phyloP scores from a whole-genome alignment of 2,888 invertebrate species.

The Anthophora plumipes region DNA sequence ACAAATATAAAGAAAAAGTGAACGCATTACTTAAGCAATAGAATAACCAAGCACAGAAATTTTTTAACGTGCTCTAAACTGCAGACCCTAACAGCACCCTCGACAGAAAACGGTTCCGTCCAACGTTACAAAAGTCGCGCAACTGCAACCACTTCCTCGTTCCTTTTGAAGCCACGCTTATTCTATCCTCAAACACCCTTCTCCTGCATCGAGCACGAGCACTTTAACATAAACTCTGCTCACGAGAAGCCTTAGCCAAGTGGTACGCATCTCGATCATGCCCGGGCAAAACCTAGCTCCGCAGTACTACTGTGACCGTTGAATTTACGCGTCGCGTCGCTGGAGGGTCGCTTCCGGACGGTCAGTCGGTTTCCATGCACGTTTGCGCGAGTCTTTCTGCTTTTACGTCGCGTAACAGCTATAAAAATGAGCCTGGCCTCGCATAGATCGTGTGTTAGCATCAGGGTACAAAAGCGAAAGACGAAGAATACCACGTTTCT shows the following conservation, averaged over 20 bases:
- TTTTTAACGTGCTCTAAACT: not conserved
- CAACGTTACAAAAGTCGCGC: too few relatives aligned
- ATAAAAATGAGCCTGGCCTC: conserved; percentile 23
- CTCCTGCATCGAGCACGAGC: not conserved
- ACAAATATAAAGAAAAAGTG: too few relatives aligned
- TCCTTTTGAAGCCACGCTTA: too few relatives aligned
- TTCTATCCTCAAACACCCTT: too few relatives aligned
- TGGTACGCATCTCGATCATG: conserved; percentile 29
- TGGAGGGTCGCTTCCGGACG: conserved; percentile 1
- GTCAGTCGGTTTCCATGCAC: conserved; percentile 8
- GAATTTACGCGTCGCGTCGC: conserved; percentile 27
- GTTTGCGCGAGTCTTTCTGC: conserved; percentile 10
- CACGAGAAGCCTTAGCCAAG: conserved; percentile 30
- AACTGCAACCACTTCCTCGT: too few relatives aligned
- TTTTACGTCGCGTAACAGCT: conserved; percentile 16
- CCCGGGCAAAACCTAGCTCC: not conserved
- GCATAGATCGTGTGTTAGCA: conserved; percentile 20
- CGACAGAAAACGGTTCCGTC: not conserved
- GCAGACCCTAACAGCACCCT: not conserved
- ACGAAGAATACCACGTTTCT: conserved; percentile 8
- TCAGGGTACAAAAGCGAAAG: not conserved
- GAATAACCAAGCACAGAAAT: too few relatives aligned
- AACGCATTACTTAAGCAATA: too few relatives aligned
- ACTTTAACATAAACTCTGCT: conserved; percentile 15
- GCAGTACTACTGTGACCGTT: not conserved